A percentile compares a stretch with the other conserved stretches of the same genome.
Evolutionary conservation across 2,113 vertebrate species (phyloP).

Genomic region (Tachycineta bicolor): DNA sequence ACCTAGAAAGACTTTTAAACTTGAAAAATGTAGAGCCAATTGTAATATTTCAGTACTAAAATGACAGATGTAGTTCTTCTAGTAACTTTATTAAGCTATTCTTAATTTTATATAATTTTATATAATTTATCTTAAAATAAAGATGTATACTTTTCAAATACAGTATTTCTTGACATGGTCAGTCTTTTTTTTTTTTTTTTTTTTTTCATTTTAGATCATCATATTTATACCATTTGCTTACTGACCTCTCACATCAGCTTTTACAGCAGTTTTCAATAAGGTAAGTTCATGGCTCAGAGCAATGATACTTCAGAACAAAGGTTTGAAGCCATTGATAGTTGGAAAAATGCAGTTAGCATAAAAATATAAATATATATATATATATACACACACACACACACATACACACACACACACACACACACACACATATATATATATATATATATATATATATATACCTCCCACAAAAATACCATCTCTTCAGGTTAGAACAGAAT

Average conservation of each 20-base stretch:
- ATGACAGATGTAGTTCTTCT: slow-evolving; percentile 41
- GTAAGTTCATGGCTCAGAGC: slow-evolving; percentile 25
- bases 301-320: slow-evolving; percentile 13
- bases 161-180: slow-evolving; percentile 15
- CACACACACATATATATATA: too few relatives aligned
- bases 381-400: too few relatives aligned
- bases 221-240: background rate
- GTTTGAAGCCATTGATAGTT: slow-evolving; percentile 4
- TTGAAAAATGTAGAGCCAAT: slow-evolving; percentile 32
- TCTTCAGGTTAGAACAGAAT: background rate
- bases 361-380: slow-evolving; percentile 29
- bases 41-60: slow-evolving; percentile 12
- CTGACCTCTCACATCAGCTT: slow-evolving; percentile 8
- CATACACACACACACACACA: too few relatives aligned
- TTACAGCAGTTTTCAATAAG: slow-evolving; percentile 38
- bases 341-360: background rate
- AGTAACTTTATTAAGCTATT: slow-evolving; percentile 49
- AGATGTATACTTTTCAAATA: slow-evolving; percentile 30
- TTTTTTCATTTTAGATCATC: background rate
- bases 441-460: background rate
- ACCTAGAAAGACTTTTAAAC: background rate
- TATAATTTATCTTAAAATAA: slow-evolving; percentile 50
- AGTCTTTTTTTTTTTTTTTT: background rate
- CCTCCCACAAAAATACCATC: slow-evolving; percentile 33
- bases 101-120: slow-evolving; percentile 8